phyloP scores from a whole-genome alignment of 1,140 invertebrate genomes.

The Drosophila rufa region DNA sequence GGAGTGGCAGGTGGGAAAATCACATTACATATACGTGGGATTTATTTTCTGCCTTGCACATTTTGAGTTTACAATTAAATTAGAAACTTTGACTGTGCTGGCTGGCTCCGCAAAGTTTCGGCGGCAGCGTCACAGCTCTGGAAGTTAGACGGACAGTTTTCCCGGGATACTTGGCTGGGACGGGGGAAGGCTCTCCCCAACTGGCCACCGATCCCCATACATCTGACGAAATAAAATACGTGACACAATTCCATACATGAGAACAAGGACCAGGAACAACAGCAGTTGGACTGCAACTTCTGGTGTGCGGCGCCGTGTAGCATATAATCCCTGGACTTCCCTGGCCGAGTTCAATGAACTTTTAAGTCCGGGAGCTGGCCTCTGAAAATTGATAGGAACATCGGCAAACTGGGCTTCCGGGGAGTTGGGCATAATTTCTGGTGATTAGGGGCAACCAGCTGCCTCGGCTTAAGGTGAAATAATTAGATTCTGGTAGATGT shows the following conservation, averaged over 20 bases:
- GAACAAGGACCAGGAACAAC: slow-evolving; percentile 18
- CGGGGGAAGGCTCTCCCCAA: too few species aligned
- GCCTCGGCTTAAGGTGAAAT: too few species aligned
- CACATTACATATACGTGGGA: slow-evolving; percentile 46
- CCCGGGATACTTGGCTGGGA: background rate
- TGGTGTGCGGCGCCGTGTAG: slow-evolving; percentile 11
- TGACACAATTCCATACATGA: slow-evolving; percentile 63
- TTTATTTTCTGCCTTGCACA: slow-evolving; percentile 52
- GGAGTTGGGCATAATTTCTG: background rate
- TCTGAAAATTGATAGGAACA: background rate
- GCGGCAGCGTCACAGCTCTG: slow-evolving; percentile 45
- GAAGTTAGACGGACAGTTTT: slow-evolving; percentile 37
- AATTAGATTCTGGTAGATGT: too few species aligned
- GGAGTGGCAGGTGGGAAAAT: slow-evolving; percentile 30
- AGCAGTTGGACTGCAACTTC: slow-evolving; percentile 24
- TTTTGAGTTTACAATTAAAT: slow-evolving; percentile 71
- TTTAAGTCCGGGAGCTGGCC: background rate
- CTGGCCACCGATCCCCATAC: slow-evolving; percentile 8
- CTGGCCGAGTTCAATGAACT: slow-evolving; percentile 27
- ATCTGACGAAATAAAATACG: slow-evolving; percentile 69
- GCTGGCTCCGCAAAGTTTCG: slow-evolving; percentile 20
- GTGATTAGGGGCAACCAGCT: too few species aligned
- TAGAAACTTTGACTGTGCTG: slow-evolving; percentile 62
- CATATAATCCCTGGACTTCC: slow-evolving; percentile 25
- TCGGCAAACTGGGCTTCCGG: too few species aligned